Conservation (phyloP, 2,113 vertebrate genomes). For the Dasyurus viverrinus region DNA sequence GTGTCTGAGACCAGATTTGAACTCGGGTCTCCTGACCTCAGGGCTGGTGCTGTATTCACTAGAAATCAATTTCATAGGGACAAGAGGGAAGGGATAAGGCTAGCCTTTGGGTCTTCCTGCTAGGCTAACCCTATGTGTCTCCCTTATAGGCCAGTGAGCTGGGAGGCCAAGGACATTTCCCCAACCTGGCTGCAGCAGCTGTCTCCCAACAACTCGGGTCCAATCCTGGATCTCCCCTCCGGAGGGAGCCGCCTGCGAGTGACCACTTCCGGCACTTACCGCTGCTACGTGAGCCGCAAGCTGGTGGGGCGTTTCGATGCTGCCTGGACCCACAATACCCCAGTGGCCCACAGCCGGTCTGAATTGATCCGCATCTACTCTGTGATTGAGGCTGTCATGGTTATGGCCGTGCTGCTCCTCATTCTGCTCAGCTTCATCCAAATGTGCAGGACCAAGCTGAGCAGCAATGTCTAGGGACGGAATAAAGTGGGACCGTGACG, state of each 20-base stretch:
- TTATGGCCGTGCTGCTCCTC: constrained; percentile 7
- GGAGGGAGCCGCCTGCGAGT: constrained; percentile 68
- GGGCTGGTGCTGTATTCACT: too few relatives aligned
- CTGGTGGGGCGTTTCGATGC: constrained; percentile 69
- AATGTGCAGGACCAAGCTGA: constrained; percentile 28
- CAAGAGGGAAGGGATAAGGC: not conserved
- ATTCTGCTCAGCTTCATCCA: constrained; percentile 30
- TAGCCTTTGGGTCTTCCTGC: not conserved
- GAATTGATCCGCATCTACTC: not conserved
- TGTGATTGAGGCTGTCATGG: not conserved
- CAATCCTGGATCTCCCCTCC: constrained; percentile 18
- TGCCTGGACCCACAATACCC: rapidly evolving
- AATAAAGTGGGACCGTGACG: constrained; percentile 52
- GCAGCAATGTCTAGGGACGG: constrained; percentile 31
- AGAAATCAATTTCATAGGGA: not conserved
- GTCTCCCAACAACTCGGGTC: not conserved
- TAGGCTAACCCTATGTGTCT: not conserved
- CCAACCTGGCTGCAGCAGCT: constrained; percentile 69
- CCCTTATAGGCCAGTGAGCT: constrained; percentile 69
- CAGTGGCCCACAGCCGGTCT: rapidly evolving
- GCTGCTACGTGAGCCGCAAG: constrained; percentile 67
- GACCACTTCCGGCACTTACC: constrained; percentile 56
- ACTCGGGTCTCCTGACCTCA: too few relatives aligned
- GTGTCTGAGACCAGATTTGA: too few relatives aligned
- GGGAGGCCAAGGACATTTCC: constrained; percentile 21